Base-by-base conservation (phyloP, 2,797 vertebrate genomes). In the Amphiprion clarkii region DNA sequence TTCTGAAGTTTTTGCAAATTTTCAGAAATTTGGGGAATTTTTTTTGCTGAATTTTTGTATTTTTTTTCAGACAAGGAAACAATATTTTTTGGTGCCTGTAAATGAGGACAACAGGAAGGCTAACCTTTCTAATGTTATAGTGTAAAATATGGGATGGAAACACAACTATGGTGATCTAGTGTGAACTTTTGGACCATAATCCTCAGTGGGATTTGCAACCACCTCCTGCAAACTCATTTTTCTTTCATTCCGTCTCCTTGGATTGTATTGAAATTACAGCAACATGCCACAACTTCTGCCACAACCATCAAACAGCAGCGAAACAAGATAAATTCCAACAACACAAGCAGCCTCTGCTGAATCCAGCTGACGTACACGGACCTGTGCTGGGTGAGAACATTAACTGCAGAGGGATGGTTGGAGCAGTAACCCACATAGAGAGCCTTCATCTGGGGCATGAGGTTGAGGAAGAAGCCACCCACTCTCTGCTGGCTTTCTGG, bases 381-480 rank as follows among this genome's bases (percentile, higher is more conserved):
- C 98, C 97, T 95, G 90, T 99, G 96, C 78, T 99, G 96, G 8
- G 97, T 99, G 79, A 99, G 98, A 69, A 99, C 93, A 61, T 96
- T 96, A 21, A 99, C 98, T 8, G 97, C 98, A 42, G 96, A 98
- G 0, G 98, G 98, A 78, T 99, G 98, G 90, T 99, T 99, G 91
- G 97, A 96, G 93, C 98, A 99, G 82, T 99, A 99, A 0, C 95
- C 89, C 19, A 97, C 93, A 79, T 99, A 99, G 21, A 99, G 93
- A 59, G 90, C 96, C 91, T 96, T 97, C 96, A 99, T 97, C 89
- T 99, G 98, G 1, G 96, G 94, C 95, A 99, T 97, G 83, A 98
- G 93, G 87, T 95, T 99, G 76, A 98, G 93, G 88, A 99, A 99
- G 92, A 98, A 99, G 70, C 97, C 96, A 14, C 97, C 98, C 4